phyloP scores from a whole-genome alignment of 1,140 invertebrate species.

The Battus philenor region DNA sequence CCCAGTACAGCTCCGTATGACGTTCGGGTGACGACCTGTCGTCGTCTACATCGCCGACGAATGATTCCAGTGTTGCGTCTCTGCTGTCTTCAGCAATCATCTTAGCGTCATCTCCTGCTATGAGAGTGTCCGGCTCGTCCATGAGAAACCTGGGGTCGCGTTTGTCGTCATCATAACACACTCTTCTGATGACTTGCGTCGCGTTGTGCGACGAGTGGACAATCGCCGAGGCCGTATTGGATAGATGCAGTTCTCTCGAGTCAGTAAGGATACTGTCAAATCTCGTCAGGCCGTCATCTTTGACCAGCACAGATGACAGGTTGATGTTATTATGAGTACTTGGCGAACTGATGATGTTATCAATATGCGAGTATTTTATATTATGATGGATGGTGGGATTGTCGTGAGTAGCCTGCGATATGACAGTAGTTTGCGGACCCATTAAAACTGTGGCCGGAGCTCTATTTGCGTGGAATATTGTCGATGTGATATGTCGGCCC shows the following conservation, averaged over 20 bases:
- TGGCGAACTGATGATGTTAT: conserved; percentile 46
- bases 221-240: conserved; percentile 51
- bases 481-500: conserved; percentile 60
- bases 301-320: conserved; percentile 47
- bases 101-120: conserved; percentile 54
- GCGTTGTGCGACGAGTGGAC: conserved; percentile 53
- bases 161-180: conserved; percentile 55
- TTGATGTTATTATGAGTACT: conserved; percentile 31
- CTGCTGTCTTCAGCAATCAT: conserved; percentile 59
- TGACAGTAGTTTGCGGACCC: conserved; percentile 58
- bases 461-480: conserved; percentile 58
- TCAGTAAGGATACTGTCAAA: conserved; percentile 56
- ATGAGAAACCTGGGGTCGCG: conserved; percentile 42
- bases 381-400: conserved; percentile 22
- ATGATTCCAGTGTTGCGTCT: conserved; percentile 50
- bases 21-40: conserved; percentile 62
- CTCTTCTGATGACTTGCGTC: conserved; percentile 57
- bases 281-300: conserved; percentile 45
- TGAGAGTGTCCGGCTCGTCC: conserved; percentile 43
- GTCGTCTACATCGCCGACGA: conserved; percentile 48
- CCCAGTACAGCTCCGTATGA: conserved; percentile 67
- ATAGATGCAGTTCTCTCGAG: conserved; percentile 48
- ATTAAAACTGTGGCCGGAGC: conserved; percentile 60
- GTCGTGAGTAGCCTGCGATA: conserved; percentile 51
- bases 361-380: conserved; percentile 45